phyloP scores from a whole-genome alignment of 2,113 vertebrate species.

The Helogale parvula region DNA sequence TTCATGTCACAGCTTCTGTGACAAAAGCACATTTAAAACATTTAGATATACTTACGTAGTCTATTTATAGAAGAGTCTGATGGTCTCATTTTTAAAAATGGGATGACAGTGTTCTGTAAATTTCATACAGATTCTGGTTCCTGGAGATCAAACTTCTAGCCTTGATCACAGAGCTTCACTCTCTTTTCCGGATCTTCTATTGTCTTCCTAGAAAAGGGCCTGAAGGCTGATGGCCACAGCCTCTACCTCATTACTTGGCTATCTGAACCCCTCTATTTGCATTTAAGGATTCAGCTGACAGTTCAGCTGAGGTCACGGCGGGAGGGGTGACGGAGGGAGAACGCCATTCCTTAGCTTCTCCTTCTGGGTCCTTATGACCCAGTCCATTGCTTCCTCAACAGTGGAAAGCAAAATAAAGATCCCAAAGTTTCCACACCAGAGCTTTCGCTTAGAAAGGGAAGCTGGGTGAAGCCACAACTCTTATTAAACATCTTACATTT shows the following conservation, averaged over 20 bases:
- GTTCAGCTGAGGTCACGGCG: too few relatives aligned
- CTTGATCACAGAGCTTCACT: not conserved
- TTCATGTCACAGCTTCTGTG: not conserved
- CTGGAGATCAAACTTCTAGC: not conserved
- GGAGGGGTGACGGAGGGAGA: not conserved
- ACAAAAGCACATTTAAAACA: not conserved
- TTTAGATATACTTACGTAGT: not conserved
- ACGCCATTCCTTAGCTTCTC: not conserved
- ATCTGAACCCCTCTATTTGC: not conserved
- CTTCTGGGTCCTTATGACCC: not conserved
- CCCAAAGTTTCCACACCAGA: not conserved
- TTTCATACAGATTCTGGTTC: not conserved
- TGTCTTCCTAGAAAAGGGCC: not conserved
- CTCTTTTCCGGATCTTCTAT: not conserved
- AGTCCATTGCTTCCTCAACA: not conserved
- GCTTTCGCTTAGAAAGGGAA: not conserved
- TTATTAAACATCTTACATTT: not conserved
- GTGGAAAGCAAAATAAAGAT: not conserved
- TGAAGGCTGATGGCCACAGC: not conserved
- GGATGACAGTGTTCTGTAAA: not conserved
- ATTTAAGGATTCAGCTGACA: not conserved
- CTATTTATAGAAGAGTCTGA: not conserved
- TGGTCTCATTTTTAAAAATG: not conserved
- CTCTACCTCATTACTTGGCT: not conserved
- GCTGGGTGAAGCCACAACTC: not conserved